phyloP scores from a whole-genome alignment of 2,888 invertebrate genomes.

The Cepaea hortensis region DNA sequence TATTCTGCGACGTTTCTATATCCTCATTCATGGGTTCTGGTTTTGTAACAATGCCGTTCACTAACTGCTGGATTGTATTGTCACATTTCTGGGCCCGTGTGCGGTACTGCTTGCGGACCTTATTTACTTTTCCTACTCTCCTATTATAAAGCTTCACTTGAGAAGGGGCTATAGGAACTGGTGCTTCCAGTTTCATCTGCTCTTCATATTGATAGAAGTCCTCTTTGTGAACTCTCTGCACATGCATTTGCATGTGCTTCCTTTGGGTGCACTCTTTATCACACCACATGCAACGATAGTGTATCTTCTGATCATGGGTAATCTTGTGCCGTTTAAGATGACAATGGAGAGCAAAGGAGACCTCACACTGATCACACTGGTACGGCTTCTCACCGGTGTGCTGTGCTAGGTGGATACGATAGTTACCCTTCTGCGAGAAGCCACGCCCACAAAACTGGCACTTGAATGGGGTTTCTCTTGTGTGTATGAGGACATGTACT shows the following conservation, averaged over 20 bases:
- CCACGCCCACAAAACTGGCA: slow-evolving; percentile 46
- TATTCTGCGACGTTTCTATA: slow-evolving; percentile 31
- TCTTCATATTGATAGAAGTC: slow-evolving; percentile 49
- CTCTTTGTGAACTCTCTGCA: slow-evolving; percentile 45
- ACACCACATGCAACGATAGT: slow-evolving; percentile 49
- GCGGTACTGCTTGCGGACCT: slow-evolving; percentile 40
- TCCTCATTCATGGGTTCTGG: slow-evolving; percentile 41
- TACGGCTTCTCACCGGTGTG: slow-evolving; percentile 48
- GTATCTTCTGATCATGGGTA: slow-evolving; percentile 47
- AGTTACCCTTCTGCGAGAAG: slow-evolving; percentile 49
- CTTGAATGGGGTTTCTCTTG: slow-evolving; percentile 44
- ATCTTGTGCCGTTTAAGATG: slow-evolving; percentile 44
- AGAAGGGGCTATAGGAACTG: slow-evolving; percentile 44
- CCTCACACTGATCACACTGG: slow-evolving; percentile 45
- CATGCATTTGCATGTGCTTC: slow-evolving; percentile 51
- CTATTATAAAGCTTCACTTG: slow-evolving; percentile 48
- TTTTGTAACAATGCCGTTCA: slow-evolving; percentile 39
- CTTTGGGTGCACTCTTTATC: slow-evolving; percentile 49
- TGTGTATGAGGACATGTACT: slow-evolving; percentile 47
- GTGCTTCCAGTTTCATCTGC: slow-evolving; percentile 46
- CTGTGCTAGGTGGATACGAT: slow-evolving; percentile 45
- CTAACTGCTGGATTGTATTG: slow-evolving; percentile 40
- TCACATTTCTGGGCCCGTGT: slow-evolving; percentile 46
- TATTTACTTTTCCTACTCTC: slow-evolving; percentile 33
- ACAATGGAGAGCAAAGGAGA: slow-evolving; percentile 44